Conservation (phyloP, 53 echinoderm and acorn worm species). For the Hippasteria phrygiana region DNA sequence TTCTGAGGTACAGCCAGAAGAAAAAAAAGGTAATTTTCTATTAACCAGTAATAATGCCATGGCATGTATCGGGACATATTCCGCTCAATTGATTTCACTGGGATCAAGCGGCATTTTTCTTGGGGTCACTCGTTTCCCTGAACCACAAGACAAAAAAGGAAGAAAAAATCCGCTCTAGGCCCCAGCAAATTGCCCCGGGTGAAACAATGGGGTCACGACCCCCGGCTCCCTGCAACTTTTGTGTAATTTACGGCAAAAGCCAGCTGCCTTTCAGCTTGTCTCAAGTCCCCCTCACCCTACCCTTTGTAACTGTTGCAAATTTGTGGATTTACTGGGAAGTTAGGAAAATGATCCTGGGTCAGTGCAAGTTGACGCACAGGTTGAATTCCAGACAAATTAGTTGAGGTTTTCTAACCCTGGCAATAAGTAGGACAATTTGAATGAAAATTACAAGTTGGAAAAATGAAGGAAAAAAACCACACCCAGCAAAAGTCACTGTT, state of each 20-base stretch:
- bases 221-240: constrained; percentile 38
- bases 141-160: constrained; percentile 5
- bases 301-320: constrained; percentile 53
- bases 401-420: not conserved
- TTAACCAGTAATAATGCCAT: not conserved
- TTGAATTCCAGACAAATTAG: not conserved
- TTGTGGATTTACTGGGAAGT: not conserved
- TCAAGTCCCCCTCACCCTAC: not conserved
- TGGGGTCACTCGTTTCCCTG: constrained; percentile 10
- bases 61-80: constrained; percentile 4
- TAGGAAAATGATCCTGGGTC: not conserved
- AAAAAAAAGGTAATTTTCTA: not conserved
- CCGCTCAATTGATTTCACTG: constrained; percentile 26
- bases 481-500: too few relatives aligned
- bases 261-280: constrained; percentile 26
- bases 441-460: not conserved
- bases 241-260: constrained; percentile 38
- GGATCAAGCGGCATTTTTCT: constrained; percentile 14
- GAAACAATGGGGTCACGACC: not conserved
- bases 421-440: not conserved
- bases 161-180: not conserved
- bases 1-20: too few relatives aligned
- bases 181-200: constrained; percentile 8
- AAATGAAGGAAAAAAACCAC: not conserved
- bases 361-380: not conserved